Conservation (phyloP, 2,888 invertebrate genomes). For the Lomographa bimaculata region DNA sequence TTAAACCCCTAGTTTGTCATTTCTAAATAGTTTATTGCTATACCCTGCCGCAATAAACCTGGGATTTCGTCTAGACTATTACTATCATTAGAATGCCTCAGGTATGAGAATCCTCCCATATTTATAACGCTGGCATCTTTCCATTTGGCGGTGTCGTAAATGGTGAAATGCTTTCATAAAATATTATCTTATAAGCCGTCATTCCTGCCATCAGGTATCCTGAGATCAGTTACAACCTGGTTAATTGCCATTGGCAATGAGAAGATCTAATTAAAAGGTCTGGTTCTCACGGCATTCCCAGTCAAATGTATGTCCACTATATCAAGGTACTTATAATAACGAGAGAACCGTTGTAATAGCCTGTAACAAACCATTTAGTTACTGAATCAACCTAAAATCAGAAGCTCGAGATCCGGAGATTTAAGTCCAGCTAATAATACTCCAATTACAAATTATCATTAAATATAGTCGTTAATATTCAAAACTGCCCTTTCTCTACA, state of each 20-base stretch:
- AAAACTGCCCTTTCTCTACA: background rate
- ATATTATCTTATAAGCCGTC: slow-evolving; percentile 34
- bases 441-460: too few species aligned
- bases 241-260: slow-evolving; percentile 16
- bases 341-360: too few species aligned
- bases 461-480: too few species aligned
- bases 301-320: background rate
- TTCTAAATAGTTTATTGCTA: slow-evolving; percentile 28
- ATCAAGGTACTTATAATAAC: too few species aligned
- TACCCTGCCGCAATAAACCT: slow-evolving; percentile 27
- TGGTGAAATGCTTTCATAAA: slow-evolving; percentile 31
- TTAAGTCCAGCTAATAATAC: too few species aligned
- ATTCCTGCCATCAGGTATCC: slow-evolving; percentile 25
- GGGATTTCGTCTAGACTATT: slow-evolving; percentile 32
- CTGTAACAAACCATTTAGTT: too few species aligned
- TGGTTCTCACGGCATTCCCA: slow-evolving; percentile 21
- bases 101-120: slow-evolving; percentile 35
- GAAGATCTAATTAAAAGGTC: slow-evolving; percentile 17
- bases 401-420: too few species aligned
- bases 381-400: too few species aligned
- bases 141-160: slow-evolving; percentile 29
- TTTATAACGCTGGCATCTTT: slow-evolving; percentile 52
- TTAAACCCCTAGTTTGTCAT: slow-evolving; percentile 27
- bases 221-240: slow-evolving; percentile 33
- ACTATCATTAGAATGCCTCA: slow-evolving; percentile 22